phyloP scores from a whole-genome alignment of 1,140 invertebrate genomes.

The Megathymus violae region DNA sequence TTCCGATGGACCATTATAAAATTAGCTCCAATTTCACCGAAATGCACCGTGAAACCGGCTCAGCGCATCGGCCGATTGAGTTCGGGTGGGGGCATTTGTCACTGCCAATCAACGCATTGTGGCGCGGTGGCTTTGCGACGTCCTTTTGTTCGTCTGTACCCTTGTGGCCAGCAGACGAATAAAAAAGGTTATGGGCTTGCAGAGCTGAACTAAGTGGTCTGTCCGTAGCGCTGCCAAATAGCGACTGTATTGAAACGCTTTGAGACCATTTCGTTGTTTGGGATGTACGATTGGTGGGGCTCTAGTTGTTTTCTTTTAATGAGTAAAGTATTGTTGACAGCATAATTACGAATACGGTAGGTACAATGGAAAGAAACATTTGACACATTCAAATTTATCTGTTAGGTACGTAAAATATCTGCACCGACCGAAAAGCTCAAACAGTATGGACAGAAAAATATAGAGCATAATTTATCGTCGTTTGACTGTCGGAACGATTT shows the following conservation, averaged over 20 bases:
- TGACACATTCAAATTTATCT: too few species aligned
- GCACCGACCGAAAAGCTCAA: too few species aligned
- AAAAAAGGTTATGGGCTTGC: constrained; percentile 3
- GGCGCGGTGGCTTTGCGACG: constrained; percentile 13
- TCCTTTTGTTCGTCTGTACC: constrained; percentile 2
- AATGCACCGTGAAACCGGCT: constrained; percentile 27
- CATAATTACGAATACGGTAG: too few species aligned
- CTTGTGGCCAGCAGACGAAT: constrained; percentile 5
- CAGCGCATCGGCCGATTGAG: constrained; percentile 34
- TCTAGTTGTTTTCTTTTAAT: not conserved
- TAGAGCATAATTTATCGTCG: too few species aligned
- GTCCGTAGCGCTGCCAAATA: not conserved
- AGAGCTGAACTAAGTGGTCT: not conserved
- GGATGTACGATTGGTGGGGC: not conserved
- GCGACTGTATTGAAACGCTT: not conserved
- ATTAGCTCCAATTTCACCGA: constrained; percentile 6
- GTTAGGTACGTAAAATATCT: too few species aligned
- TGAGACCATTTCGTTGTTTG: not conserved
- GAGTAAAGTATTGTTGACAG: too few species aligned
- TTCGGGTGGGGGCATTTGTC: constrained; percentile 28
- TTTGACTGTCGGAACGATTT: too few species aligned
- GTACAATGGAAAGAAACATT: too few species aligned
- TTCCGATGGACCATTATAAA: not conserved
- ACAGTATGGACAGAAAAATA: too few species aligned
- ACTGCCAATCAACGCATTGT: constrained; percentile 14